These are phyloP conservation scores for Hirudo medicinalis DNA, from an alignment of 1,140 invertebrate species.

Conservation along the genomic window DNA sequence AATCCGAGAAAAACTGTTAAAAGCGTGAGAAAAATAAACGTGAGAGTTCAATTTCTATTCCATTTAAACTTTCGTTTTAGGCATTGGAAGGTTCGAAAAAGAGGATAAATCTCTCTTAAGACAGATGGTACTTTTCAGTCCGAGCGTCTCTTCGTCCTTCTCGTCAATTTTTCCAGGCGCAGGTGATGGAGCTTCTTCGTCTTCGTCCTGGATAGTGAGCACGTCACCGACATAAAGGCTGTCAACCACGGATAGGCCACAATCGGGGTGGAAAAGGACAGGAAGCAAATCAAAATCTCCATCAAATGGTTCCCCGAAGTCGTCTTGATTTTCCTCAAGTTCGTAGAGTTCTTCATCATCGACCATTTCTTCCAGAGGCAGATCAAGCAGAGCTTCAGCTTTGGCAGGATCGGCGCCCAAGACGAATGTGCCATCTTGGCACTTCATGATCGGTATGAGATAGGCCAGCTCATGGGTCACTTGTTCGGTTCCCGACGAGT, in stretches of 20 bases:
- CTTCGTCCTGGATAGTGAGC: no score
- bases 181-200: no score
- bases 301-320: background rate
- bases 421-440: background rate
- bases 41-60: no score
- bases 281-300: conserved; percentile 2
- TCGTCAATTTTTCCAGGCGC: no score
- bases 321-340: background rate
- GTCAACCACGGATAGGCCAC: conserved; percentile 2
- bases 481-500: background rate
- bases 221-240: background rate
- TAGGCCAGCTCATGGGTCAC: conserved; percentile 2
- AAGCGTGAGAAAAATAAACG: no score
- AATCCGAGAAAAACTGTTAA: no score
- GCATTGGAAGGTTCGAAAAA: no score
- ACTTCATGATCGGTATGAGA: conserved; percentile 7
- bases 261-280: background rate
- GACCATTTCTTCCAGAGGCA: background rate
- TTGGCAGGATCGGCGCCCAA: background rate
- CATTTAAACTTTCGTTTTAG: no score
- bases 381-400: background rate
- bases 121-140: no score
- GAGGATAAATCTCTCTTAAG: no score
- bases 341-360: background rate
- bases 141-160: no score